A percentile compares a stretch with the other conserved stretches of the same genome.
phyloP scores from a whole-genome alignment of 2,797 vertebrate species.

The Cossypha dichroa region DNA sequence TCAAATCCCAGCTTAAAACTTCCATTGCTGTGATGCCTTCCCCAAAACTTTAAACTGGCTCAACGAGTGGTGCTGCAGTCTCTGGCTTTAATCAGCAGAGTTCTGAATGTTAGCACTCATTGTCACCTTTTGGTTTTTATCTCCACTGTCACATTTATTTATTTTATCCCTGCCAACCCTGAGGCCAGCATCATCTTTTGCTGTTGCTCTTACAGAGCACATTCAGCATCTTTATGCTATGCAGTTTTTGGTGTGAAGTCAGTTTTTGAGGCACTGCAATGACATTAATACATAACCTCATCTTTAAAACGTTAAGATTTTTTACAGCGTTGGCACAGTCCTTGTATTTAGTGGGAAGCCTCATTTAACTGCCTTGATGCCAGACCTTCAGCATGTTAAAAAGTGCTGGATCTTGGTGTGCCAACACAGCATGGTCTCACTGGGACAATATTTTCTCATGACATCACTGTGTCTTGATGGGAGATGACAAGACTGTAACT shows the following conservation, averaged over 20 bases:
- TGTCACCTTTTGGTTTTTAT: neutral
- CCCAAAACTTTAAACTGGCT: neutral
- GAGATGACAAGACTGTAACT: neutral
- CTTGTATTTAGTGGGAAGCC: neutral
- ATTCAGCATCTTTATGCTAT: neutral
- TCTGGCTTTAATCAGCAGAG: neutral
- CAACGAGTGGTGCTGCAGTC: neutral
- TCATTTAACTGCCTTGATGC: neutral
- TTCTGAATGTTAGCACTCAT: neutral
- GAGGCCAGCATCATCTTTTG: neutral
- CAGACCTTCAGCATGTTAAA: neutral
- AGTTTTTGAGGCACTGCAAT: neutral
- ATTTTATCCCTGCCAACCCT: neutral
- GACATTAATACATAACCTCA: neutral
- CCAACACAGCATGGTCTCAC: neutral
- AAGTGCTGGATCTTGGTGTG: neutral
- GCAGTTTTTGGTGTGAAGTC: neutral
- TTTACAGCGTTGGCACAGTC: neutral
- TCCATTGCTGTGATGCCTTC: neutral
- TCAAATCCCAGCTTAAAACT: neutral
- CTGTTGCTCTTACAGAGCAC: neutral
- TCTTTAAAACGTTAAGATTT: neutral
- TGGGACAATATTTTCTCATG: neutral
- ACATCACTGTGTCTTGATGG: neutral
- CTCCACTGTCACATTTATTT: neutral